Percentiles rank a stretch among this genome's conserved stretches.
These are phyloP conservation scores for Plecturocebus donacophilus DNA, from an alignment of 2,113 vertebrate genomes.

Conservation along the genomic window DNA sequence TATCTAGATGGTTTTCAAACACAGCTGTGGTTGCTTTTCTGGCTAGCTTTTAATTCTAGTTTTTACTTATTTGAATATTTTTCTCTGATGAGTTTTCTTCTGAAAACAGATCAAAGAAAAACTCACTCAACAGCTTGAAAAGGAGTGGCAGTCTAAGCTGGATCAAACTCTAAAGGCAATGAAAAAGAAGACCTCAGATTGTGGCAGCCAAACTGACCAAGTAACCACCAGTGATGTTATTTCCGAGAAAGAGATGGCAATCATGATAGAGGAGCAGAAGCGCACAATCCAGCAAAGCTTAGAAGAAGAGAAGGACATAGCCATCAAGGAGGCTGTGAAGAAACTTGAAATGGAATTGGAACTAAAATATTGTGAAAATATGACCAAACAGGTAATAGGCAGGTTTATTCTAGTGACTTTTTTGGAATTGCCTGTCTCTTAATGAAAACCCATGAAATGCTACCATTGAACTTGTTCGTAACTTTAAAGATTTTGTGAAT, in stretches of 20 bases:
- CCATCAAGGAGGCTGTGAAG: constrained; percentile 84
- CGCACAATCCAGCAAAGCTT: constrained; percentile 79
- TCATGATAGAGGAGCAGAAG: constrained; percentile 72
- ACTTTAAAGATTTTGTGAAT: not conserved
- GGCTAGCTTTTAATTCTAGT: constrained; percentile 22
- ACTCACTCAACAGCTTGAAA: constrained; percentile 85
- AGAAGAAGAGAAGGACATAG: constrained; percentile 79
- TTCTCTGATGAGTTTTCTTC: constrained; percentile 56
- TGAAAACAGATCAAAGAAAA: constrained; percentile 81
- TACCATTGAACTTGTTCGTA: not conserved
- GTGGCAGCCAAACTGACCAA: constrained; percentile 86
- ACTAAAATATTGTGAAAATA: constrained; percentile 86
- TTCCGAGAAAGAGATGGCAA: constrained; percentile 64
- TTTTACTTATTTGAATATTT: constrained; percentile 55
- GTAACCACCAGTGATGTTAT: constrained; percentile 28
- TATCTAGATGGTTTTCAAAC: constrained; percentile 45
- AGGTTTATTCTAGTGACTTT: not conserved
- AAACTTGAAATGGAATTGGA: constrained; percentile 84
- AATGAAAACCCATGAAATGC: not conserved
- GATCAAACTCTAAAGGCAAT: constrained; percentile 79
- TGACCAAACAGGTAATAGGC: constrained; percentile 89
- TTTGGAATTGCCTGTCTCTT: not conserved
- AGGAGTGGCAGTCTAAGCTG: constrained; percentile 86
- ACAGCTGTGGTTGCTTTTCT: constrained; percentile 52
- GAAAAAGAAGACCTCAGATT: constrained; percentile 77